A percentile compares a stretch with the other conserved stretches of the same genome.
Evolutionary conservation across 2,888 invertebrate species (phyloP).

Genomic region (Trypoxylon attenuatum): DNA sequence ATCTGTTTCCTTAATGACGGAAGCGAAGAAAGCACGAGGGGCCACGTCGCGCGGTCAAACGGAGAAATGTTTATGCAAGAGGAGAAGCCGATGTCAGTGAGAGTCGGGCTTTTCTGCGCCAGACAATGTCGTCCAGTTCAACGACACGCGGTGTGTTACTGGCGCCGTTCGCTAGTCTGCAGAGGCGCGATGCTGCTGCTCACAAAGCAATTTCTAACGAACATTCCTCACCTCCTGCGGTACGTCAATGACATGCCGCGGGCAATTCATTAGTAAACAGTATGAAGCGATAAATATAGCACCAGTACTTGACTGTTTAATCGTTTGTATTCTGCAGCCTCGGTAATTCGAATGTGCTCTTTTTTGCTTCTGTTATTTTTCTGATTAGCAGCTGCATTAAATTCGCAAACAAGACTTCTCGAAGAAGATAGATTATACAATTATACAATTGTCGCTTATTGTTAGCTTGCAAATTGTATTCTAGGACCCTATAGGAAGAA

Average conservation of each 20-base stretch:
- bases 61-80: slow-evolving; percentile 53
- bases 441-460: not conserved
- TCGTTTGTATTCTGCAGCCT: slow-evolving; percentile 6
- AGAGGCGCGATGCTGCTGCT: slow-evolving; percentile 28
- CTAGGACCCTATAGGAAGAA: not conserved
- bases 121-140: slow-evolving; percentile 54
- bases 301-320: not conserved
- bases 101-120: slow-evolving; percentile 33
- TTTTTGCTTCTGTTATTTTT: not conserved
- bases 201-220: slow-evolving; percentile 33
- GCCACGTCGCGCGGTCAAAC: slow-evolving; percentile 15
- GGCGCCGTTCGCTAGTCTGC: slow-evolving; percentile 31
- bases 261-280: slow-evolving; percentile 23
- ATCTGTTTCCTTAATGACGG: slow-evolving; percentile 24
- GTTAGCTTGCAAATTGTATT: not conserved
- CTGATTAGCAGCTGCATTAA: not conserved
- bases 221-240: slow-evolving; percentile 26
- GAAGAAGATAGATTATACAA: not conserved
- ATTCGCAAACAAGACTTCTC: no score
- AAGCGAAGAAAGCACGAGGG: slow-evolving; percentile 4
- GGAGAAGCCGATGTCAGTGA: slow-evolving; percentile 25
- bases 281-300: slow-evolving; percentile 5
- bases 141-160: slow-evolving; percentile 41
- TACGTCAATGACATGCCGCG: not conserved
- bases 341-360: not conserved